These are phyloP conservation scores for Patella depressa DNA, from an alignment of 2,888 invertebrate species.

Conservation along the genomic window DNA sequence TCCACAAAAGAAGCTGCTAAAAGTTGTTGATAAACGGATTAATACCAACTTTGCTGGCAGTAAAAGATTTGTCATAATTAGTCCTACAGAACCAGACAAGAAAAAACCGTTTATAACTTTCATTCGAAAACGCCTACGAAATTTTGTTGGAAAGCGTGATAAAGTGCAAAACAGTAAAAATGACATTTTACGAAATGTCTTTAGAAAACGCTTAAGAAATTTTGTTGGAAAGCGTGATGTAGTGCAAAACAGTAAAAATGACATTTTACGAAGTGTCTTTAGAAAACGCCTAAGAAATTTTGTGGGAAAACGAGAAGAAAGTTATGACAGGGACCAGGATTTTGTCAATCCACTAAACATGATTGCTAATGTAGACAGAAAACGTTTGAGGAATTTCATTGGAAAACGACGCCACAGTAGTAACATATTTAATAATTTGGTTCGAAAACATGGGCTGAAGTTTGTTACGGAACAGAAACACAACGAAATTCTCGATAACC, in stretches of 20 bases:
- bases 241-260: background rate
- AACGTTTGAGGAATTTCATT: slow-evolving; percentile 20
- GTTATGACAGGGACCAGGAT: background rate
- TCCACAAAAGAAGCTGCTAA: too few relatives aligned
- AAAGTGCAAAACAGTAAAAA: background rate
- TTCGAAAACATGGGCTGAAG: slow-evolving; percentile 17
- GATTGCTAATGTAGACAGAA: background rate
- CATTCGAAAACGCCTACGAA: slow-evolving; percentile 19
- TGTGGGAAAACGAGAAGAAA: slow-evolving; percentile 27
- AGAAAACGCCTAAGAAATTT: slow-evolving; percentile 28
- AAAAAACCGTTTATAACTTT: too few relatives aligned
- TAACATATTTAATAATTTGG: slow-evolving; percentile 6
- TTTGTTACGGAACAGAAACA: too few relatives aligned
- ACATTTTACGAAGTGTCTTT: background rate
- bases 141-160: slow-evolving; percentile 25
- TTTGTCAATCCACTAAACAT: background rate
- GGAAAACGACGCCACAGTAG: slow-evolving; percentile 2
- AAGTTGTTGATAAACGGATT: too few relatives aligned
- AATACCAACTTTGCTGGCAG: too few relatives aligned
- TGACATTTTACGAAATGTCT: background rate
- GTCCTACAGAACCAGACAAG: too few relatives aligned
- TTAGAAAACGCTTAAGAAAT: slow-evolving; percentile 21
- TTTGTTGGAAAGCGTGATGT: slow-evolving; percentile 23
- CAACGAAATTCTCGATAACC: background rate
- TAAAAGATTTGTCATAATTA: too few relatives aligned